These are phyloP conservation scores for Oreochromis spilurus DNA, from an alignment of 2,113 vertebrate species.

Conservation along the genomic window DNA sequence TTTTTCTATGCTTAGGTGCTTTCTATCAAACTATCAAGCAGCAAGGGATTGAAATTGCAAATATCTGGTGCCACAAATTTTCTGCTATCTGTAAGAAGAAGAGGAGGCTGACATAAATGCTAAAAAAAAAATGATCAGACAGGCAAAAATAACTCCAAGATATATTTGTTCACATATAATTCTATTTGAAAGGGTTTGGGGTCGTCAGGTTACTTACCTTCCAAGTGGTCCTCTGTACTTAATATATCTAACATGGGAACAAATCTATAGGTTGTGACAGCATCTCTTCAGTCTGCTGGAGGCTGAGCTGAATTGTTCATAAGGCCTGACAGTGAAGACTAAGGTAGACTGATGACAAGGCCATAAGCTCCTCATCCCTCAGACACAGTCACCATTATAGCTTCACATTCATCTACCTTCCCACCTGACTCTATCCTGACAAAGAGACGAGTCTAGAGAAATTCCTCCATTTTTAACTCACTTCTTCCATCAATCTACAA, in stretches of 20 bases:
- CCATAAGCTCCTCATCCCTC: neutral
- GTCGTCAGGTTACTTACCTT: conserved; percentile 8
- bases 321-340: conserved; percentile 1
- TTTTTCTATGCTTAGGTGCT: neutral
- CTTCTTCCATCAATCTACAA: neutral
- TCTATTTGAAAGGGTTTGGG: neutral
- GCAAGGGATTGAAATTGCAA: rapidly evolving
- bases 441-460: neutral
- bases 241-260: conserved; percentile 34
- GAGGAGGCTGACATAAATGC: neutral
- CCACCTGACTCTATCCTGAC: neutral
- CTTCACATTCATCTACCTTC: neutral
- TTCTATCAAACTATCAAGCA: neutral
- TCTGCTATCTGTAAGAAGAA: neutral
- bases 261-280: conserved; percentile 39
- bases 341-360: neutral
- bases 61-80: neutral
- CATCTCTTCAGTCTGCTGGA: conserved; percentile 8
- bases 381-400: neutral
- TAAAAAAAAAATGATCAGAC: neutral
- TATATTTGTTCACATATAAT: neutral
- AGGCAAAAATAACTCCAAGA: neutral
- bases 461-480: neutral
- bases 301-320: conserved; percentile 36
- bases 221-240: neutral